Evolutionary conservation across 2,113 vertebrate genomes (phyloP).

Genomic region (Microcebus lehilahytsara): DNA sequence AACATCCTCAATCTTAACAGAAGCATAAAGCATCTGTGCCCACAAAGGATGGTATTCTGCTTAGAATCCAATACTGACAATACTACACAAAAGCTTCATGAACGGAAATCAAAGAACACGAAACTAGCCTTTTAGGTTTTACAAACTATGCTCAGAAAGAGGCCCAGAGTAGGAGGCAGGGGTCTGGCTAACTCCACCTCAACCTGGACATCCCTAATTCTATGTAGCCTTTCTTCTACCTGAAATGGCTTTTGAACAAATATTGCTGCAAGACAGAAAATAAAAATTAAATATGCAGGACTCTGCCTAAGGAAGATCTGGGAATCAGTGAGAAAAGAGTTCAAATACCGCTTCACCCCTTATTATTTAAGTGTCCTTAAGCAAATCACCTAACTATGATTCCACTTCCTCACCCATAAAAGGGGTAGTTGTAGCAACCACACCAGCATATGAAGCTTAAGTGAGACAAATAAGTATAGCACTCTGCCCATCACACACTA

Average conservation of each 20-base stretch:
- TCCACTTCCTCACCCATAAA: not conserved
- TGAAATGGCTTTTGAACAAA: not conserved
- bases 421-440: not conserved
- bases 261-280: not conserved
- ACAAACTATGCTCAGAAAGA: not conserved
- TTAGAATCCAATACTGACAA: not conserved
- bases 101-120: conserved; percentile 14
- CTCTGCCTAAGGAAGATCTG: not conserved
- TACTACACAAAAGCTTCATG: not conserved
- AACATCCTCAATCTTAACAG: not conserved
- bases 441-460: not conserved
- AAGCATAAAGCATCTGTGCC: not conserved
- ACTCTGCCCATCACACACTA: not conserved
- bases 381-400: not conserved
- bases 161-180: not conserved
- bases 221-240: not conserved
- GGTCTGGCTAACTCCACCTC: not conserved
- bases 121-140: not conserved
- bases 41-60: not conserved
- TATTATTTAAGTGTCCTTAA: not conserved
- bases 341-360: not conserved
- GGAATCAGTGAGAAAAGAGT: not conserved
- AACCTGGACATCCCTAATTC: not conserved
- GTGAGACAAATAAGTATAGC: not conserved
- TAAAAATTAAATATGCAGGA: not conserved